Evolutionary conservation across 2,797 vertebrate species (phyloP), one percentile per base, ranked within the genome.

Genomic region (Myoxocephalus aenaeus): DNA sequence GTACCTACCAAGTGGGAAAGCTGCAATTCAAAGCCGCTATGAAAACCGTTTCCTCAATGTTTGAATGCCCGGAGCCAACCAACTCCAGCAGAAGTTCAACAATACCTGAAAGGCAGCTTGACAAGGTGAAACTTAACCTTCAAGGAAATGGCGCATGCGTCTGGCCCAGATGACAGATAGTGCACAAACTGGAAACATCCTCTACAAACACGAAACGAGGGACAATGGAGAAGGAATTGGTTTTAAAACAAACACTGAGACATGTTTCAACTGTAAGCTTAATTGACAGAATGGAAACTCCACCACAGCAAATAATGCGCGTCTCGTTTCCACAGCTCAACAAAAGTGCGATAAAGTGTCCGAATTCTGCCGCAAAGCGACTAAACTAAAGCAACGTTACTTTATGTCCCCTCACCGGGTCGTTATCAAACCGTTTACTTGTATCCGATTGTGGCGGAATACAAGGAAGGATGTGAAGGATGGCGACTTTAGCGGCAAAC

Each of bases 1-100:
- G 6, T 5, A 22, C 42, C 1, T 54, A 18, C 48, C 2, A 42
- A 44, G 34, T 20, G 13, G 29, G 18, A 65, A 75, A 50, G 10
- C 57, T 72, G 63, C n/a, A 34, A 51, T 27, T 54, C 40, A 7
- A 70, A 50, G 40, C 38, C 32, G 58, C 38, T 44, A 5, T n/a
- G 6, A 75, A 58, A 79, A 77, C n/a, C 1, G n/a, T 86, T 86
- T 80, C 90, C 92, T 91, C 90, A 77, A 90, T 85, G 85, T 92
- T 89, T 89, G 48, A 90, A 87, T 77, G 53, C 87, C 73, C 77
- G 32, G 1, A 40, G 72, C 48, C 46, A 82, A 62, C 14, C 15
- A 29, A 29, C 13, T 70, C 10, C 2, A 15, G 22, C 58, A 77
- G 11, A 11, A 56, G 7, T 44, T 53, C 36, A 70, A 69, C 5